Evolutionary conservation across 2,113 vertebrate species (phyloP).

Genomic region (Girardinichthys multiradiatus): DNA sequence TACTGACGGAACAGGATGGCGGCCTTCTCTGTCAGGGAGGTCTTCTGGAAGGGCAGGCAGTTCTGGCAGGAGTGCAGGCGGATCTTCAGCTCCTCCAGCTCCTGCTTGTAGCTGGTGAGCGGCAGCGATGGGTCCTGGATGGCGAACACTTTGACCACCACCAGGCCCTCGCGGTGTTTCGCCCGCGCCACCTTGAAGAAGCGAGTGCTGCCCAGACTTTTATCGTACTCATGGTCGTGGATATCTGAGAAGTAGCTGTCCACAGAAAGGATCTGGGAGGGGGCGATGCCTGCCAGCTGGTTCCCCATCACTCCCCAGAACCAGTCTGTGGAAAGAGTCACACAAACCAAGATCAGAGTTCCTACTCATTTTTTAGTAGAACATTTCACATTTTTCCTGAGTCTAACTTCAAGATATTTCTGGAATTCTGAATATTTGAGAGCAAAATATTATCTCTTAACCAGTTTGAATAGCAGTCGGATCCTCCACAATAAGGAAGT

Average conservation of each 20-base stretch:
- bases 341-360: not conserved
- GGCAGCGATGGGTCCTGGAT: slow-evolving; percentile 96
- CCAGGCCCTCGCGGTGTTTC: slow-evolving; percentile 93
- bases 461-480: too few relatives aligned
- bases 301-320: slow-evolving; percentile 86
- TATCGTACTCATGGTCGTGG: slow-evolving; percentile 96
- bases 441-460: too few relatives aligned
- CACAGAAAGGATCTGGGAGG: slow-evolving; percentile 97
- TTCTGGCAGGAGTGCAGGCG: slow-evolving; percentile 92
- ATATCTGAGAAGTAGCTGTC: slow-evolving; percentile 99
- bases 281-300: slow-evolving; percentile 96
- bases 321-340: not conserved
- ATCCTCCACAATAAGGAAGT: too few relatives aligned
- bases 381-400: too few relatives aligned
- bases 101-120: slow-evolving; percentile 94
- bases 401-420: too few relatives aligned
- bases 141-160: slow-evolving; percentile 98
- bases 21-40: slow-evolving; percentile 90
- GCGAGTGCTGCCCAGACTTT: slow-evolving; percentile 94
- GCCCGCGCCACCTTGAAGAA: slow-evolving; percentile 98
- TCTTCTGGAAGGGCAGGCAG: slow-evolving; percentile 95
- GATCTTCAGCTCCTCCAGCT: slow-evolving; percentile 97
- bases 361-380: too few relatives aligned
- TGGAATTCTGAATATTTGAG: too few relatives aligned
- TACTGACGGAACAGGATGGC: slow-evolving; percentile 96